Evolutionary conservation across 2,888 invertebrate genomes (phyloP), one percentile per base, ranked within the genome.

Genomic region (Sesamia inferens): DNA sequence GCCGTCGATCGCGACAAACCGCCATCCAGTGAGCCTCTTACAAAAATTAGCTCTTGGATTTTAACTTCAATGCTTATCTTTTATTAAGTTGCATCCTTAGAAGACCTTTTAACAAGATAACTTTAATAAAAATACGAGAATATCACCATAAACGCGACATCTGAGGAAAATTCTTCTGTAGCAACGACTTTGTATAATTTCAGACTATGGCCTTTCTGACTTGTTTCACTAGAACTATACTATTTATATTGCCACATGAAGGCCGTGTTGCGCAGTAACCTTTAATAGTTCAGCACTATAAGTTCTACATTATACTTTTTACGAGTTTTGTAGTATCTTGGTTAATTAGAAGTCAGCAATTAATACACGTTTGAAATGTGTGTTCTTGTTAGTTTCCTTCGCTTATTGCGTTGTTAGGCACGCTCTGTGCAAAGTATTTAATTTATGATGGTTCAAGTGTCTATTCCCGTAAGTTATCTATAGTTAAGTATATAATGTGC

Each of bases 31-130:
- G 87, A 84, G 88, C 87, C 88, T 91, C 89, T 92, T 92, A 90
- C 89, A 89, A 93, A 92, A 91, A 92, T 93, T 90, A 91, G 88
- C 88, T 91, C 87, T 91, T 88, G 86, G 90, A 90, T 90, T 90
- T 91, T 89, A 88, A 88, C 85, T 85, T 82, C 63, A 86, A 84
- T 69, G 76, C 79, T 74, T 74, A 75, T 84, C 76, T 86, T 85
- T 84, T 84, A 83, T 79, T 78, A 75, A 74, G 79, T 78, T 86
- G 82, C 80, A 82, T 84, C 81, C 47, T 71, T 71, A 81, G 47
- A 71, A 71, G 64, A 68, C 13, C 42, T 69, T 80, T 78, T 65
- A 58, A 62, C 67, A 65, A 73, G 72, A 83, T 62, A 67, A 74
- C 19, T 13, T 48, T 67, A 64, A 48, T 68, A 77, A 74, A 66